Evolutionary conservation across 2,888 invertebrate species (phyloP), one percentile per base, ranked within the genome.

Genomic region (Diploptera punctata): DNA sequence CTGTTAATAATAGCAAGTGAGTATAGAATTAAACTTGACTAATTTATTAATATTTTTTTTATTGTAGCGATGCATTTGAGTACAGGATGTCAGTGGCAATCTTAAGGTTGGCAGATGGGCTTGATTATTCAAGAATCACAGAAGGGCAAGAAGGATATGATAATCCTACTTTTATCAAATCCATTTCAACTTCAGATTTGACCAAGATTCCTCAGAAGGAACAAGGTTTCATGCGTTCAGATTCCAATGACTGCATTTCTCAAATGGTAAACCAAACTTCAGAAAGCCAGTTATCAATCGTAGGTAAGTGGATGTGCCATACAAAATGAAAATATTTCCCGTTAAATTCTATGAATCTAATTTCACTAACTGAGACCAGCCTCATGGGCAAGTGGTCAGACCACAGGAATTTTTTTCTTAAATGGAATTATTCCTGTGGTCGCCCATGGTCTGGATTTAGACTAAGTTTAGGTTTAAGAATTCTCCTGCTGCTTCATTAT

Each of bases 51-150:
- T n/a, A n/a, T n/a, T 33, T 33, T 7, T 33, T 33, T n/a, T 26
- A 1, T 29, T 73, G 21, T 80, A 88, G 97, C 81, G 92, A 96
- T 77, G 95, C 98, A 0, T 97, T 99, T 82, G 97, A 98, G 79
- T 91, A 93, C 79, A 93, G 96, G 62, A 87, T 97, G 79, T 93
- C 97, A 0, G 94, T 99, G 3, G 93, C 94, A 0, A 94, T 99
- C 76, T 84, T 99, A 7, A 90, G 98, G 26, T 87, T 97, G 31
- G 86, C 90, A 0, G 93, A 93, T 77, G 98, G 98, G 0, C 85
- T 98, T 70, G 96, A 98, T 84, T 94, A 90, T 82, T 88, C 90
- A 5, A 83, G 84, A 77, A 81, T 71, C 44, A 77, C 76, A 60
- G 74, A 71, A 2, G 82, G 82, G 43, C 69, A 67, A 5, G 76